A percentile compares a stretch with the other conserved stretches of the same genome.
Evolutionary conservation across 2,888 invertebrate species (phyloP).

Genomic region (Andrena hattorfiana): DNA sequence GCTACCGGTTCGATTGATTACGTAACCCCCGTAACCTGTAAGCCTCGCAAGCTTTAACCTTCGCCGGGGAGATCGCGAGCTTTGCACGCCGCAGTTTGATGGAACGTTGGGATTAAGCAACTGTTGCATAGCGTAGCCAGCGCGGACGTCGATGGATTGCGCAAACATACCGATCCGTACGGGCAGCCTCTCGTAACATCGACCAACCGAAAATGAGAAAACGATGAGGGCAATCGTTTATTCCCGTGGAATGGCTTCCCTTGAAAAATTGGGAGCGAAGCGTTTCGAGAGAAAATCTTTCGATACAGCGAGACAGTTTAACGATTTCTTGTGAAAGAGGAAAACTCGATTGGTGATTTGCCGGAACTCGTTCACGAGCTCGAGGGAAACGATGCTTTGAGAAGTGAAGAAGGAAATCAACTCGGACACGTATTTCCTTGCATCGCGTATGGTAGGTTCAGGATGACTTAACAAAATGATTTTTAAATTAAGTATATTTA

Average conservation of each 20-base stretch:
- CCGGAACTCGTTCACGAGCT: not conserved
- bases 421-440: too few species aligned
- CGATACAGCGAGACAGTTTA: conserved; percentile 5
- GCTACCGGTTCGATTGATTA: conserved; percentile 65
- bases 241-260: not conserved
- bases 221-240: not conserved
- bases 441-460: too few species aligned
- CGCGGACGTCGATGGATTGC: conserved; percentile 72
- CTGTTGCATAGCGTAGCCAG: conserved; percentile 68
- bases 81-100: conserved; percentile 66
- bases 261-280: conserved; percentile 10
- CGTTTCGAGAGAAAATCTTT: not conserved
- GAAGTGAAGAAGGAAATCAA: too few species aligned
- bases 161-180: conserved; percentile 32
- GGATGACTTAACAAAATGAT: too few species aligned
- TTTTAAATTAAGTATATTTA: too few species aligned
- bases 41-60: conserved; percentile 61
- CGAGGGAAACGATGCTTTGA: not conserved
- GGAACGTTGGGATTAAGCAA: conserved; percentile 67
- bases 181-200: not conserved
- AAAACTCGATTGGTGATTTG: not conserved
- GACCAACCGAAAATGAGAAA: conserved; percentile 3
- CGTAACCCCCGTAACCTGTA: conserved; percentile 65
- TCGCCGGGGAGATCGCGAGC: conserved; percentile 57
- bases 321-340: conserved; percentile 11